Conservation (phyloP, 2,888 invertebrate genomes). For the Ptychoptera contaminata region DNA sequence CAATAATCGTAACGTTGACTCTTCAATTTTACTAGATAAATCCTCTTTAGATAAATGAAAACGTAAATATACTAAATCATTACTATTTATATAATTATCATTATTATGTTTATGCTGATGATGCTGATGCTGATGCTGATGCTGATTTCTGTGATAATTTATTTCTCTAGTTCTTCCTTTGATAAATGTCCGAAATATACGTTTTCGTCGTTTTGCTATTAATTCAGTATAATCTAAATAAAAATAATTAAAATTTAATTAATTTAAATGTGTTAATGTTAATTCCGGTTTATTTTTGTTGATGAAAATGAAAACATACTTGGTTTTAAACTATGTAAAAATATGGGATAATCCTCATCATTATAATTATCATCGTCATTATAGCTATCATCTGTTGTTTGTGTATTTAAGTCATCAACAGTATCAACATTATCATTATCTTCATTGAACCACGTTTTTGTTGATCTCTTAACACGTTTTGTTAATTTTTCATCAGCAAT, state of each 20-base stretch:
- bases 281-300: no score
- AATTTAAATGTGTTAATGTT: no score
- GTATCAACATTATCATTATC: neutral
- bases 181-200: no score
- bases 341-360: slow-evolving; percentile 7
- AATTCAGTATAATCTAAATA: no score
- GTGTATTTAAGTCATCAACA: neutral
- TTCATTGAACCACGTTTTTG: neutral
- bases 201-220: no score
- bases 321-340: slow-evolving; percentile 1
- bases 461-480: slow-evolving; percentile 1
- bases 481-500: slow-evolving; percentile 10
- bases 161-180: no score
- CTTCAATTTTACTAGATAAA: neutral
- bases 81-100: neutral
- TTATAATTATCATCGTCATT: slow-evolving; percentile 4
- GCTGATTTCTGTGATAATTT: no score
- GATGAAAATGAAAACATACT: neutral
- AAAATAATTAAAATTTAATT: no score
- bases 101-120: neutral
- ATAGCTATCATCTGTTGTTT: slow-evolving; percentile 6
- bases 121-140: no score
- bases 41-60: neutral
- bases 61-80: slow-evolving; percentile 3
- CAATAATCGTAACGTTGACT: slow-evolving; percentile 5